phyloP scores from a whole-genome alignment of 2,888 invertebrate genomes.

The Steromphala cineraria region DNA sequence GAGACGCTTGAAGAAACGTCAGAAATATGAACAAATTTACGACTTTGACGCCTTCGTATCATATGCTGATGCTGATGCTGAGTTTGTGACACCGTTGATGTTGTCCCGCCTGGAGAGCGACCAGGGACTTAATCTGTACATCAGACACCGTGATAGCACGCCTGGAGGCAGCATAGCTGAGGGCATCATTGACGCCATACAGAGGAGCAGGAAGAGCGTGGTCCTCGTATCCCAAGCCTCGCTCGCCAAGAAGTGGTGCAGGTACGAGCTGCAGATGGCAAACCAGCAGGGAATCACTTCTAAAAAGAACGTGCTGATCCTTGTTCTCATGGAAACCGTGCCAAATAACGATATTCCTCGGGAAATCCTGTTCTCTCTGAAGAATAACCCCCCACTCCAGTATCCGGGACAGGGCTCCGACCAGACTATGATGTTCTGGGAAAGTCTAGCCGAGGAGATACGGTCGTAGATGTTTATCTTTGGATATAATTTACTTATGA shows the following conservation, averaged over 20 bases:
- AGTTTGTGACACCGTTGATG: conserved; percentile 34
- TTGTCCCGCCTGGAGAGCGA: conserved; percentile 35
- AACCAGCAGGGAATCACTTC: conserved; percentile 32
- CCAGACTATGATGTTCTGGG: conserved; percentile 34
- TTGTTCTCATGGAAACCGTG: conserved; percentile 34
- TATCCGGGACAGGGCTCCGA: conserved; percentile 27
- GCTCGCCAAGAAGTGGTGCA: conserved; percentile 38
- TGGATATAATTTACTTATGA: no score
- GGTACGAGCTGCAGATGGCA: conserved; percentile 45
- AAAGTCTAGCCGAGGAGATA: conserved; percentile 27
- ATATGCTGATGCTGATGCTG: conserved; percentile 26
- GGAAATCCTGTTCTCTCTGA: conserved; percentile 27
- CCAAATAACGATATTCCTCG: conserved; percentile 22
- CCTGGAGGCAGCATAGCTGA: conserved; percentile 38
- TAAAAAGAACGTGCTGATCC: conserved; percentile 32
- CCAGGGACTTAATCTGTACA: conserved; percentile 32
- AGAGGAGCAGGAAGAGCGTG: conserved; percentile 37
- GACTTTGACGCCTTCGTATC: conserved; percentile 41
- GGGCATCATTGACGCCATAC: conserved; percentile 42
- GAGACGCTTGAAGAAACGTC: conserved; percentile 10
- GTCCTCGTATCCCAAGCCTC: conserved; percentile 33
- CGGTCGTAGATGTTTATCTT: no score
- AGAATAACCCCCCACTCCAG: conserved; percentile 23
- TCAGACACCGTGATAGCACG: conserved; percentile 34
- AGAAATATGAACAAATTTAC: conserved; percentile 42